Conservation (phyloP, 2,888 invertebrate genomes). For the Noctua janthina region DNA sequence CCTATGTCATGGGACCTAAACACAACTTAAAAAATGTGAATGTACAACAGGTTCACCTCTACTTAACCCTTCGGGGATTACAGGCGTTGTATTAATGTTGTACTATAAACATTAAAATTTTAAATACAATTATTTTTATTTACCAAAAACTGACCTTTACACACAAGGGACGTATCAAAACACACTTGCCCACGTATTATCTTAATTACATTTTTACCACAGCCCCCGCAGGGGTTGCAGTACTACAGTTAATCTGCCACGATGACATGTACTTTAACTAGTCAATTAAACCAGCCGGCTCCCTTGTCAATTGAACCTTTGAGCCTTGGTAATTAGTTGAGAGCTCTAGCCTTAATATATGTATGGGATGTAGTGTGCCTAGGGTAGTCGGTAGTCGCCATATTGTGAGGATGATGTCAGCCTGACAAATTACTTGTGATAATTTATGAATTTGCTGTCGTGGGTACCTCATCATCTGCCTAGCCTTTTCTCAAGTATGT, state of each 20-base stretch:
- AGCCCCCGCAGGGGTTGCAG: not conserved
- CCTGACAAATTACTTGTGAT: slow-evolving; percentile 17
- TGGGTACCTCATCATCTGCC: not conserved
- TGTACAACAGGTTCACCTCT: not conserved
- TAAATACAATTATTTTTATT: not conserved
- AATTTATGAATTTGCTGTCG: slow-evolving; percentile 4
- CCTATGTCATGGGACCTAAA: not conserved
- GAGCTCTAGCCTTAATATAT: slow-evolving; percentile 29
- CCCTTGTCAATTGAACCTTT: slow-evolving; percentile 44
- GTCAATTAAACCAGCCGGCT: slow-evolving; percentile 46
- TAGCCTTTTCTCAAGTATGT: not conserved
- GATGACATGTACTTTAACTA: slow-evolving; percentile 49
- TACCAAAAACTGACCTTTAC: not conserved
- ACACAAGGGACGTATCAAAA: not conserved
- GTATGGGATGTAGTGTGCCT: slow-evolving; percentile 28
- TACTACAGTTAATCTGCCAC: slow-evolving; percentile 28
- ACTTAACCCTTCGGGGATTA: not conserved
- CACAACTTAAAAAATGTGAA: not conserved
- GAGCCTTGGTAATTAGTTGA: slow-evolving; percentile 50
- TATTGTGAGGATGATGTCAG: slow-evolving; percentile 16
- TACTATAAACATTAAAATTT: not conserved
- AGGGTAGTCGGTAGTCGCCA: not conserved
- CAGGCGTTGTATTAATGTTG: not conserved
- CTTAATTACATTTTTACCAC: slow-evolving; percentile 27
- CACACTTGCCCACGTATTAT: not conserved